Base-by-base conservation (phyloP, 2,888 invertebrate species). In the Tholera decimalis region DNA sequence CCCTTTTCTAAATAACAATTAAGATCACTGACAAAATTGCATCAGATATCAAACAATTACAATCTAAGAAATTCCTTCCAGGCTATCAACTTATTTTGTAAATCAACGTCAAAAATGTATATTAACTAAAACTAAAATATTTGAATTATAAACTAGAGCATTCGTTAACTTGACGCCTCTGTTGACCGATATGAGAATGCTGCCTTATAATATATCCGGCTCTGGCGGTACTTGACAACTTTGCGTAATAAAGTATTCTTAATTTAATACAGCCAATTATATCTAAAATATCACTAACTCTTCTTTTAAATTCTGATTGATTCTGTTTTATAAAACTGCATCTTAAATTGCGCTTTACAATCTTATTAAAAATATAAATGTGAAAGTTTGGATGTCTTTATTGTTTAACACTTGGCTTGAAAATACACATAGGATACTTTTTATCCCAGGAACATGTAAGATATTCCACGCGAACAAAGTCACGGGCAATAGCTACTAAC, bases 241-340 rank as follows among this genome's bases (percentile, higher is more conserved):
- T 49, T n/a, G 47, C n/a, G 26, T 20, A 43, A 44, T 50, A 59
- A 53, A 33, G 28, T 64, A 51, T 58, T 4, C 54, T 60, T 69
- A 67, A 66, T 78, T 66, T 53, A 69, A 71, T 67, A 65, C 64
- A 67, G 69, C 60, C 57, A 69, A 77, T 73, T 50, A 74, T 50
- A 73, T 53, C 44, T 70, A 74, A 46, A 71, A 68, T 73, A 80
- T 77, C 81, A 76, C 73, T 78, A 53, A 53, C 39, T 57, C n/a
- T 39, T 15, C 22, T 46, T 58, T 49, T 51, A 63, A 56, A 66
- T 37, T 37, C 8, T 6, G 30, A 28, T 49, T 41, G 44, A 33
- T 6, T 11, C 46, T 63, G 56, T 30, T 30, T 24, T 33, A 44
- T 49, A 43, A 24, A 62, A 55, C 49, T 49, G 62, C 22, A 43